These are phyloP conservation scores for Paratilapia polleni DNA, from an alignment of 2,113 vertebrate genomes.

Conservation along the genomic window DNA sequence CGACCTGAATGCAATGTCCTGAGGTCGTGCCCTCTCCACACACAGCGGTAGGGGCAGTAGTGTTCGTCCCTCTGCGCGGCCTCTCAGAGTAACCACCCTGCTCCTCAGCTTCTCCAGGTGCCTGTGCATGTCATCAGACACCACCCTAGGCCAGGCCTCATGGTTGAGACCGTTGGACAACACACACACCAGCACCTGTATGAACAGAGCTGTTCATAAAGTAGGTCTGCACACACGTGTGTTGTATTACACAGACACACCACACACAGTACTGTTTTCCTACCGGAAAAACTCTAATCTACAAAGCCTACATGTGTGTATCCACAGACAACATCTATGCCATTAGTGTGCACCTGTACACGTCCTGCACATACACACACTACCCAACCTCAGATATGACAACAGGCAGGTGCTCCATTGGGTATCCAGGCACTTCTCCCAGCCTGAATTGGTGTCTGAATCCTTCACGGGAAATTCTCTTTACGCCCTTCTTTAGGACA, in stretches of 20 bases:
- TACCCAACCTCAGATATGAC: constrained; percentile 79
- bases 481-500: constrained; percentile 74
- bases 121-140: constrained; percentile 73
- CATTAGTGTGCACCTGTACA: neutral
- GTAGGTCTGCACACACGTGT: neutral
- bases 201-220: neutral
- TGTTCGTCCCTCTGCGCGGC: constrained; percentile 70
- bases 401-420: constrained; percentile 82
- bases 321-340: neutral
- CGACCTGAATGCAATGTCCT: constrained; percentile 59
- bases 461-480: constrained; percentile 48
- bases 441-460: constrained; percentile 71
- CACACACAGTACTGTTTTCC: neutral
- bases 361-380: neutral
- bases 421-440: constrained; percentile 72
- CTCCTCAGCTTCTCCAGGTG: constrained; percentile 75
- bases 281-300: neutral
- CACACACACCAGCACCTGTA: constrained; percentile 70
- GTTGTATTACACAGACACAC: neutral
- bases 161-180: constrained; percentile 78
- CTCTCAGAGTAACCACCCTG: constrained; percentile 70
- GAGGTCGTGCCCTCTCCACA: constrained; percentile 47
- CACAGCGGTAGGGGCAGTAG: constrained; percentile 66
- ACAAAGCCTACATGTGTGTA: neutral
- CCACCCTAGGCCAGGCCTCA: constrained; percentile 69